Evolutionary conservation across 2,888 invertebrate genomes (phyloP), one percentile per base, ranked within the genome.

Genomic region (Patella depressa): DNA sequence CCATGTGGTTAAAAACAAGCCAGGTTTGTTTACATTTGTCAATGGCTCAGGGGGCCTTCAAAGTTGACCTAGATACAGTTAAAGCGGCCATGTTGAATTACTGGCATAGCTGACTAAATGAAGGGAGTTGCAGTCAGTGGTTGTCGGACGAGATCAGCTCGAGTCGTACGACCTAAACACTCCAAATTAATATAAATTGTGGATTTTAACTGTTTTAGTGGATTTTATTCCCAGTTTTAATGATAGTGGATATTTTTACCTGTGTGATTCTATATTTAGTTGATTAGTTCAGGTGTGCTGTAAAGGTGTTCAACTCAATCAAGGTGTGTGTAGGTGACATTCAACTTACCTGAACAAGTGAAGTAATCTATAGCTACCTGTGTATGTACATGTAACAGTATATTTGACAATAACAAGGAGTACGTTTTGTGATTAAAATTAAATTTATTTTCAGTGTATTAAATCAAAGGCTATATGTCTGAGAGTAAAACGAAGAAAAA

Each of bases 391-490:
- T 34, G 3, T 45, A 45, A 45, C 45, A 45, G 45, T 45, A 45
- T 45, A 45, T 45, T 45, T 45, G 45, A 45, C 45, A 45, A n/a
- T 3, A 34, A 24, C 11, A 71, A n/a, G n/a, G 34, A n/a, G 17
- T 34, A 17, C 70, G 17, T 71, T 71, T 3, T n/a, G n/a, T 72
- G 72, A 12, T 9, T 45, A 5, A 4, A 9, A 45, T 45, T 45
- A 19, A 72, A 54, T 57, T 79, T 45, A 86, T 89, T 95, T 95
- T 17, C 94, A 98, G 98, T 98, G 98, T 93, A 98, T 98, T 90
- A 95, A 96, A 91, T 97, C 98, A 79, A 95, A 97, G 90, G 96
- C 97, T 89, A 98, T 98, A 93, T 97, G 97, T 91, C 94, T 98
- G 82, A 95, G 98, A 74, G 97, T 98, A 83, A 96, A 97, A 90